Evolutionary conservation across 37 sponge, comb jelly and placozoan species (phyloP), one percentile per base, ranked within the genome.

Genomic region (Hormiphora californensis): DNA sequence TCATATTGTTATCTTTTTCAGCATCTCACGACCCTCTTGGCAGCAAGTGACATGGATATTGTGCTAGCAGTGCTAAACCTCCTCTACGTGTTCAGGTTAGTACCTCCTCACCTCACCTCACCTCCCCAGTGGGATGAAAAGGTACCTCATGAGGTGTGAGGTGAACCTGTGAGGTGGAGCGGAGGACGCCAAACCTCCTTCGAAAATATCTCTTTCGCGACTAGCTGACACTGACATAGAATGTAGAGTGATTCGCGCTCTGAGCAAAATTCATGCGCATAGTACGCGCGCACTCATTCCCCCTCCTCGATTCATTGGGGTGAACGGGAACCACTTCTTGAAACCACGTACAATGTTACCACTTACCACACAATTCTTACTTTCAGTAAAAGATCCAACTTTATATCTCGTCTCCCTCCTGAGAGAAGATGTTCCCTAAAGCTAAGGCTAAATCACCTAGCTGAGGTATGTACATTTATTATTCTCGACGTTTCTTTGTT

Each of bases 61-160:
- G 91, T 97, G 21, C 87, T 97, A n/a, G 91, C 93, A 40, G 93
- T 92, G 23, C 90, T 97, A n/a, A 94, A 97, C 57, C 90, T 97
- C 17, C 54, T 97, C 54, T 97, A 94, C 63, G 94, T 97, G 25
- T 97, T 97, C 90, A 92, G 92, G 90, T 92, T 89, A 86, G 21
- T 23, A 81, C 28, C 63, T 28, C 33, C 21, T 27, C 61, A 9
- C 54, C 33, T n/a, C n/a, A n/a, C n/a, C n/a, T n/a, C n/a, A n/a
- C n/a, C n/a, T n/a, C n/a, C n/a, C n/a, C n/a, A n/a, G n/a, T n/a
- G n/a, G n/a, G n/a, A n/a, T n/a, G n/a, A n/a, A n/a, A n/a, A n/a
- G n/a, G n/a, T n/a, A n/a, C n/a, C n/a, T n/a, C n/a, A n/a, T n/a
- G n/a, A n/a, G n/a, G n/a, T n/a, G n/a, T n/a, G n/a, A n/a, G n/a